Base-by-base conservation (phyloP, 2,888 invertebrate species). In the Acrobasis consociella region DNA sequence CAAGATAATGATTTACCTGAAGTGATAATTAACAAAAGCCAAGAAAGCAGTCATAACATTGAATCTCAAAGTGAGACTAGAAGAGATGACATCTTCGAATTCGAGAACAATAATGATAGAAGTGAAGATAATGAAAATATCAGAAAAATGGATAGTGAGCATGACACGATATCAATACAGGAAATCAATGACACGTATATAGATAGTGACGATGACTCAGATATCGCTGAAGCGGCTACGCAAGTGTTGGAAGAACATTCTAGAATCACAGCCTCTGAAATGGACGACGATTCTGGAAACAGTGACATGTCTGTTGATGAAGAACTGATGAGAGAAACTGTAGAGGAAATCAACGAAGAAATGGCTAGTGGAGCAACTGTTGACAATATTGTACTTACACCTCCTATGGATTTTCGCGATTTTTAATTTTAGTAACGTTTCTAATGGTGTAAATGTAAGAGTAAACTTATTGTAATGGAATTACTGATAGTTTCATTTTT, bases 141-240 rank as follows among this genome's bases (percentile, higher is more conserved):
- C 10, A 7, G 13, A 22, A 42, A 56, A 13, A 42, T 42, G 3
- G 56, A 42, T 46, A 56, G 56, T 46, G 42, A 52, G 42, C 31
- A 58, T 22, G 8, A 31, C 60, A 11, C 38, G 15, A 66, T 13
- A 22, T n/a, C 9, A 42, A 31, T 63, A 13, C 16, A 49, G 58
- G 16, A 22, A 39, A 50, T 37, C 39, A 42, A 66, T n/a, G 60
- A 67, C 50, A 65, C 67, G 66, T 65, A 65, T 7, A 67, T 63
- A 42, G 68, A 67, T 60, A 70, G 66, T 49, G 70, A 74, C 16
- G 66, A 60, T 65, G 60, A 64, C 72, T 79, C 78, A 9, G 83
- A 86, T 67, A 76, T 83, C 62, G 87, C 87, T 42, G 85, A 86
- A 66, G 89, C 87, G 10, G 62, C 80, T 37, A 92, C 92, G 15